A percentile compares a stretch with the other conserved stretches of the same genome.
These are phyloP conservation scores for Darevskia mixta DNA, from an alignment of 2,797 vertebrate species.

Conservation along the genomic window DNA sequence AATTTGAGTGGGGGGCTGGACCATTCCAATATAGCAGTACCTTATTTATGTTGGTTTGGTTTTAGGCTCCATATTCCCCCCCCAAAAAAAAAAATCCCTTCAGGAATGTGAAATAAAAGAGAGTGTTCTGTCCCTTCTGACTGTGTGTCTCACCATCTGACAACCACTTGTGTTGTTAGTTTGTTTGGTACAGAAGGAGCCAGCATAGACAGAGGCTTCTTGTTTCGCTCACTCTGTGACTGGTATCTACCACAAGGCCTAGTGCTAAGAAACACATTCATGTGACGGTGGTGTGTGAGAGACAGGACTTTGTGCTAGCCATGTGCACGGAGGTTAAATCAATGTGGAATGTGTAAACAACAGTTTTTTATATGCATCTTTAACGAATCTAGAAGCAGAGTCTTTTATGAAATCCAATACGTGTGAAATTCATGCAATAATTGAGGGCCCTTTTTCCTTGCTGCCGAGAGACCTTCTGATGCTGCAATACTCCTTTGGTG, in stretches of 20 bases:
- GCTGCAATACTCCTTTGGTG: neutral
- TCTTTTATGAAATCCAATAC: neutral
- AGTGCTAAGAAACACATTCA: neutral
- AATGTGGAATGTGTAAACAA: neutral
- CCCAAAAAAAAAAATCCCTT: neutral
- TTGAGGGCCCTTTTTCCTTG: neutral
- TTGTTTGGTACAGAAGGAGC: constrained; percentile 27
- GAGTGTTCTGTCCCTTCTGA: constrained; percentile 22
- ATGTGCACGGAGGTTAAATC: neutral
- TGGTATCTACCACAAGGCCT: neutral
- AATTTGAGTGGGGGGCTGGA: too few relatives aligned
- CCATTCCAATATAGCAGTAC: neutral
- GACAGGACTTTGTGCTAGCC: neutral
- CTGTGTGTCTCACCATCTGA: constrained; percentile 26
- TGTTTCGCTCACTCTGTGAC: neutral
- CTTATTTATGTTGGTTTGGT: neutral
- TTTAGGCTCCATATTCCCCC: neutral
- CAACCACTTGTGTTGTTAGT: constrained; percentile 26
- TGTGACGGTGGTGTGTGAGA: neutral
- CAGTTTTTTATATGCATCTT: neutral
- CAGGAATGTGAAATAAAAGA: constrained; percentile 20
- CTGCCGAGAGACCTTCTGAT: neutral
- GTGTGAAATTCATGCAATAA: neutral
- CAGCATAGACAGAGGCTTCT: neutral
- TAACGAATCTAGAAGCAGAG: neutral